Conservation (phyloP, 2,113 vertebrate genomes). For the Amphiprion percula region DNA sequence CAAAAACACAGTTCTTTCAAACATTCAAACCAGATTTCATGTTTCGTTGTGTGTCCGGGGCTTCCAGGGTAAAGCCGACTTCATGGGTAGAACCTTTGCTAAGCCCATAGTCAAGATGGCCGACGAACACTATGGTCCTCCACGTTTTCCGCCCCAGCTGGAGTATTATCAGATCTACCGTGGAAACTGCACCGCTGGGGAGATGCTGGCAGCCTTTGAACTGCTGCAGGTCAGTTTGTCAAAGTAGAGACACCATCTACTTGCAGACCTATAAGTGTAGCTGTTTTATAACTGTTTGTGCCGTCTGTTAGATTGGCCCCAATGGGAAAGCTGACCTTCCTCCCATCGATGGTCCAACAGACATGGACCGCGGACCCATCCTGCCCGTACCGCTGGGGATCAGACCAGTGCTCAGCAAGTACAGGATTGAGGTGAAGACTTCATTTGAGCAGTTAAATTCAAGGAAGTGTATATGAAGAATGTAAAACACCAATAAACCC, state of each 20-base stretch:
- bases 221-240: constrained; percentile 90
- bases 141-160: constrained; percentile 93
- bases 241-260: background rate
- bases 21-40: constrained; percentile 11
- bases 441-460: background rate
- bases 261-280: accelerated
- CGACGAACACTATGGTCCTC: constrained; percentile 91
- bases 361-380: constrained; percentile 92
- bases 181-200: constrained; percentile 92
- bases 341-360: constrained; percentile 90
- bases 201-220: constrained; percentile 96
- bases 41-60: background rate
- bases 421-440: constrained; percentile 92
- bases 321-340: constrained; percentile 93
- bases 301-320: constrained; percentile 87
- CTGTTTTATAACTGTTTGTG: background rate
- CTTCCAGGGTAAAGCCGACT: constrained; percentile 94
- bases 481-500: background rate
- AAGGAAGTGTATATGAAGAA: background rate
- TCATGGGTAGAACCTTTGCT: constrained; percentile 97
- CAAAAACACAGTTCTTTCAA: constrained; percentile 19
- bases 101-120: constrained; percentile 97
- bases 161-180: constrained; percentile 99
- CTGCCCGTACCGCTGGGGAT: constrained; percentile 94
- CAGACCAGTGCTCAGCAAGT: constrained; percentile 94